Evolutionary conservation across 1,140 invertebrate genomes (phyloP).

Genomic region (Zelostemma sp.): DNA sequence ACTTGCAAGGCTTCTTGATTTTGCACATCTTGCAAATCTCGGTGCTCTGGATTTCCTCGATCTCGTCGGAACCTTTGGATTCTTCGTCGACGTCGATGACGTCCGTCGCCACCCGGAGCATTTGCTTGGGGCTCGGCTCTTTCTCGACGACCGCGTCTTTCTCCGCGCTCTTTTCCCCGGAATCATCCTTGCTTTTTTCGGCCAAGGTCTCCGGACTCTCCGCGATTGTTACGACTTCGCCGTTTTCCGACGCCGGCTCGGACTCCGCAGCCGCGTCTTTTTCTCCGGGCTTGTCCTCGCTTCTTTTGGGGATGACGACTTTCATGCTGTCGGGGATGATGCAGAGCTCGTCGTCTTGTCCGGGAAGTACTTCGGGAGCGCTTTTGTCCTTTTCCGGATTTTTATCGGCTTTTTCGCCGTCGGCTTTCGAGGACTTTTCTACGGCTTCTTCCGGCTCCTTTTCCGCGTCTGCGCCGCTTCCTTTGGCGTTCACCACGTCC

Average conservation of each 20-base stretch:
- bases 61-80: constrained; percentile 54
- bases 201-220: background rate
- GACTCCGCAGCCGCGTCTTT: too few species aligned
- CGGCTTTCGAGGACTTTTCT: constrained; percentile 11
- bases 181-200: constrained; percentile 1
- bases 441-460: background rate
- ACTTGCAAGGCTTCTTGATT: constrained; percentile 55
- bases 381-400: constrained; percentile 7
- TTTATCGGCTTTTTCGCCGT: constrained; percentile 9
- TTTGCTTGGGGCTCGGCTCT: background rate
- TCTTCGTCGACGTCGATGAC: constrained; percentile 63
- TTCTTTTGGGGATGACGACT: constrained; percentile 44
- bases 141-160: constrained; percentile 5
- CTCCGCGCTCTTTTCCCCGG: background rate
- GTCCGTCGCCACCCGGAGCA: constrained; percentile 31
- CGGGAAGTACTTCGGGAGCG: constrained; percentile 52
- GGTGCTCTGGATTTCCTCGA: constrained; percentile 56
- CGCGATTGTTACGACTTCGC: background rate
- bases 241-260: background rate
- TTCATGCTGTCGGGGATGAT: constrained; percentile 68
- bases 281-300: background rate
- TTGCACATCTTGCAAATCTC: constrained; percentile 65
- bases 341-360: constrained; percentile 66
- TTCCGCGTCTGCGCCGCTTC: background rate
- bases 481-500: constrained; percentile 50